phyloP scores from a whole-genome alignment of 2,797 vertebrate species.

The Gymnopithys bicolor region DNA sequence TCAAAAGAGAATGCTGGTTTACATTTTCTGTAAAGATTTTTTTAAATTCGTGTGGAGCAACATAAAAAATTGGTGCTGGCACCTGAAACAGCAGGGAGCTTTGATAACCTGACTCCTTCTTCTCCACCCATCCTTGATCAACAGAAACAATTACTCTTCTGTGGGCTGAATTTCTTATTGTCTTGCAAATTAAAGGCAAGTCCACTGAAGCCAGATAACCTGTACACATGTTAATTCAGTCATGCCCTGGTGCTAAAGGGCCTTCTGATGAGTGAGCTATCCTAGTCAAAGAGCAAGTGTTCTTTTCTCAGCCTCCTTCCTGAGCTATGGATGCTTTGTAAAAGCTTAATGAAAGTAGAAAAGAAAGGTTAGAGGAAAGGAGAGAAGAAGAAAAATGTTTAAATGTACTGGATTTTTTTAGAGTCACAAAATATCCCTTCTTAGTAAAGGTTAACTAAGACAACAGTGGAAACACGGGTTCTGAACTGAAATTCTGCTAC shows the following conservation, averaged over 20 bases:
- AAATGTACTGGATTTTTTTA: neutral
- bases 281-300: neutral
- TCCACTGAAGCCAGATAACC: neutral
- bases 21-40: neutral
- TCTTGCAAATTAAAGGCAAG: neutral
- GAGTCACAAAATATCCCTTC: neutral
- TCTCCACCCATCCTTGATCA: neutral
- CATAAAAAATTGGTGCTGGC: neutral
- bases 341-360: slow-evolving; percentile 19
- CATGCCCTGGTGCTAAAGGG: neutral
- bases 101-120: neutral
- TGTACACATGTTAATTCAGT: fast-evolving
- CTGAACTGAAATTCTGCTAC: neutral
- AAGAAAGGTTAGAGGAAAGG: neutral
- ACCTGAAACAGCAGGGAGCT: neutral
- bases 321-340: neutral
- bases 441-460: neutral
- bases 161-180: neutral
- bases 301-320: neutral
- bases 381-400: neutral
- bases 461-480: neutral
- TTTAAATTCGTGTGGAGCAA: neutral
- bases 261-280: neutral
- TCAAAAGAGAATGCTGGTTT: neutral
- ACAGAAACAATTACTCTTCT: neutral